Evolutionary conservation across 2,888 invertebrate species (phyloP).

Genomic region (Griposia aprilina): DNA sequence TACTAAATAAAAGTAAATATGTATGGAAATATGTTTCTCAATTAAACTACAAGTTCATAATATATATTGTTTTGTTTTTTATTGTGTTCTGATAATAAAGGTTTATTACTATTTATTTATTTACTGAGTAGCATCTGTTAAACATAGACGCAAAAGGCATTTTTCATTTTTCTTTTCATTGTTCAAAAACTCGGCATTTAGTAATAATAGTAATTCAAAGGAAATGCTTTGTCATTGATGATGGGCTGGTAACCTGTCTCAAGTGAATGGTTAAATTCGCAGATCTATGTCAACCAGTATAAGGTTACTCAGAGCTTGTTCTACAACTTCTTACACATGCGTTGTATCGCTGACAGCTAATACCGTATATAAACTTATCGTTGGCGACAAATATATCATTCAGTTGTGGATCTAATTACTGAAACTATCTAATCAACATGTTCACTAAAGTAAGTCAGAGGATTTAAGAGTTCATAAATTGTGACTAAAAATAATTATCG

Average conservation of each 20-base stretch:
- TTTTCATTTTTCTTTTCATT: neutral
- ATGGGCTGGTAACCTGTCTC: constrained; percentile 57
- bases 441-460: constrained; percentile 56
- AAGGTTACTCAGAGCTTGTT: constrained; percentile 57
- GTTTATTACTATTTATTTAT: neutral
- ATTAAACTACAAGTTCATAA: constrained; percentile 14
- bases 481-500: too few relatives aligned
- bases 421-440: constrained; percentile 53
- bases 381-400: constrained; percentile 47
- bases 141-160: neutral
- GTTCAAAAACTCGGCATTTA: neutral
- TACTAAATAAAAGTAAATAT: neutral
- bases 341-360: constrained; percentile 53
- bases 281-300: constrained; percentile 53
- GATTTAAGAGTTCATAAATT: neutral
- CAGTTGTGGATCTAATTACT: constrained; percentile 49
- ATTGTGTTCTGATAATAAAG: neutral
- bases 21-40: constrained; percentile 2
- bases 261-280: constrained; percentile 43
- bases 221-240: constrained; percentile 44
- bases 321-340: constrained; percentile 46
- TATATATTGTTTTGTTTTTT: neutral
- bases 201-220: neutral
- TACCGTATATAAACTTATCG: constrained; percentile 48
- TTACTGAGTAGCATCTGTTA: neutral